Evolutionary conservation across 2,888 invertebrate genomes (phyloP).

Genomic region (Chorisops tibialis): DNA sequence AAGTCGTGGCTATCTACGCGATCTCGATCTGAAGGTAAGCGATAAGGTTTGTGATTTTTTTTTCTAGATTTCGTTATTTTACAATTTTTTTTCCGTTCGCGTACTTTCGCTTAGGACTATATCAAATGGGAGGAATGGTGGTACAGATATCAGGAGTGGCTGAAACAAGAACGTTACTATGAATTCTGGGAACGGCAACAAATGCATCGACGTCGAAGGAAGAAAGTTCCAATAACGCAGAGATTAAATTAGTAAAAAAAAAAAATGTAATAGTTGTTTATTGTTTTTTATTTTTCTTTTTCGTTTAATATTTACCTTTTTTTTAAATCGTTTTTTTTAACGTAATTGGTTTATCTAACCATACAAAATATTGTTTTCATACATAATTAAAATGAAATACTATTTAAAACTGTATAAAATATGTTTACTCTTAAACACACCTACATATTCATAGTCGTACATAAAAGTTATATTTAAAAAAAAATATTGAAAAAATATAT

Average conservation of each 20-base stretch:
- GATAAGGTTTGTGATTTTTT: neutral
- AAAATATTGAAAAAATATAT: too few relatives aligned
- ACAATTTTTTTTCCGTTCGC: neutral
- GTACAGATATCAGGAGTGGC: slow-evolving; percentile 86
- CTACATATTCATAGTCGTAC: too few relatives aligned
- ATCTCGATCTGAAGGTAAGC: slow-evolving; percentile 53
- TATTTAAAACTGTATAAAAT: too few relatives aligned
- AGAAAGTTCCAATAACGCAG: slow-evolving; percentile 52
- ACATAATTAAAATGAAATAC: too few relatives aligned
- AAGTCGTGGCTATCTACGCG: slow-evolving; percentile 78
- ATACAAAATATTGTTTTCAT: too few relatives aligned
- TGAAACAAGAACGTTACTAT: slow-evolving; percentile 60
- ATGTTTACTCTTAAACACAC: too few relatives aligned
- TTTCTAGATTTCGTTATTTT: neutral
- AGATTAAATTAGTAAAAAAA: slow-evolving; percentile 44
- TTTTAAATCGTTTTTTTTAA: too few relatives aligned
- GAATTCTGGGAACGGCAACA: slow-evolving; percentile 53
- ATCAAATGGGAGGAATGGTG: slow-evolving; percentile 95
- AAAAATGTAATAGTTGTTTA: too few relatives aligned
- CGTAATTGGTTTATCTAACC: too few relatives aligned
- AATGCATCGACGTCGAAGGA: slow-evolving; percentile 49
- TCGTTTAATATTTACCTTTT: too few relatives aligned
- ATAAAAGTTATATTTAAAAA: too few relatives aligned
- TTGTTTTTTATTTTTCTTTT: too few relatives aligned
- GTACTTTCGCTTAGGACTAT: slow-evolving; percentile 60